Evolutionary conservation across 2,888 invertebrate genomes (phyloP), one percentile per base, ranked within the genome.

Genomic region (Gymnocheta viridis): DNA sequence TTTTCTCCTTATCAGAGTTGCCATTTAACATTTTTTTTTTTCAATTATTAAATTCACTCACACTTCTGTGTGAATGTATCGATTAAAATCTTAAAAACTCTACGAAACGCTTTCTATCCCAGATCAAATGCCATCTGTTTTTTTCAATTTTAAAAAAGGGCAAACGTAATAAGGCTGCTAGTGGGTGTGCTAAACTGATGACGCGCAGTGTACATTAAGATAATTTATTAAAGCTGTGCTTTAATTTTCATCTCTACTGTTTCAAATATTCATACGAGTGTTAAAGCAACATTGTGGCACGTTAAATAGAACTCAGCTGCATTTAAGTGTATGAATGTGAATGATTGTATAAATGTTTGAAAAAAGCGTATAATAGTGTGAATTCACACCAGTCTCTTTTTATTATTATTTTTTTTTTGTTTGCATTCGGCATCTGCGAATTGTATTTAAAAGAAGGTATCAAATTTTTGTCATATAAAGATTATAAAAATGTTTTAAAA

Each of bases 381-480:
- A 84, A 73, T 84, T 84, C 81, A 84, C 81, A 84, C 81, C 77
- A 81, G 69, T 69, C 62, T 77, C 69, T 70, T 76, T 47, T 74
- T 62, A 22, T 44, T 38, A 38, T 38, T 7, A 9, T 35, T 9
- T 35, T 38, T 10, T n/a, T 44, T 6, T 49, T 62, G 72, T 56
- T 66, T 54, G 7, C 73, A 78, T 84, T 81, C 78, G 72, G 73
- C 84, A 81, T 78, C 77, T 77, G 81, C 80, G 66, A 74, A 70
- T 54, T 69, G 35, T 62, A 56, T 73, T 73, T 78, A 44, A 82
- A 78, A 82, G 67, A 78, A 78, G 78, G 82, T 73, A 83, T 81
- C 84, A 81, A 66, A 81, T 84, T 81, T 77, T 76, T 80, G 79
- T 79, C 60, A 81, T 74, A 80, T 76, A 82, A 79, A 74, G 74